Conservation (phyloP, 2,888 invertebrate species). For the Baccha elongata region DNA sequence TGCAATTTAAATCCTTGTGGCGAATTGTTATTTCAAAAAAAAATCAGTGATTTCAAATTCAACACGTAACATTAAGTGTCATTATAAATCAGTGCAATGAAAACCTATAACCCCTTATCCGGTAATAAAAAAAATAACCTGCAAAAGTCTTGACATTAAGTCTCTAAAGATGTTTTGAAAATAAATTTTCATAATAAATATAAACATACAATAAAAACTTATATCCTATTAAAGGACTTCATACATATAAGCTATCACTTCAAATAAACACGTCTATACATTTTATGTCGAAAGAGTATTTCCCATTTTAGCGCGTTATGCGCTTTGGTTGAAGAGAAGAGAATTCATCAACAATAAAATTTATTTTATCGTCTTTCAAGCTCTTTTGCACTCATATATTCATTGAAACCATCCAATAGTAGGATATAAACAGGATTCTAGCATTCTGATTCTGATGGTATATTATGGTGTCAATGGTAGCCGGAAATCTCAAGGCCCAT, state of each 20-base stretch:
- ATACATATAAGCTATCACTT: constrained; percentile 36
- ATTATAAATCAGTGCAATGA: constrained; percentile 31
- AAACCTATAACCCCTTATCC: constrained; percentile 23
- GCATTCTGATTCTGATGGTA: neutral
- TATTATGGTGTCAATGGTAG: constrained; percentile 5
- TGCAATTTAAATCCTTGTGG: neutral
- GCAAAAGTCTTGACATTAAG: constrained; percentile 39
- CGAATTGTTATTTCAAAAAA: constrained; percentile 19
- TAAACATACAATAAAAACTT: neutral
- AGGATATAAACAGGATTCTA: neutral
- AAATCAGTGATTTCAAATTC: constrained; percentile 14
- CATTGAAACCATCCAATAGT: constrained; percentile 68
- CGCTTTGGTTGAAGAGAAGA: constrained; percentile 44
- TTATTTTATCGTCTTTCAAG: constrained; percentile 60
- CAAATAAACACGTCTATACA: constrained; percentile 48
- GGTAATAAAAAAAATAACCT: constrained; percentile 1
- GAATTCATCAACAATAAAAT: constrained; percentile 69
- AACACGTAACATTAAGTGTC: constrained; percentile 41
- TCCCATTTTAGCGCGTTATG: constrained; percentile 44
- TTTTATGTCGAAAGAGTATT: constrained; percentile 22
- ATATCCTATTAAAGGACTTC: constrained; percentile 22
- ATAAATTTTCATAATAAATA: constrained; percentile 32
- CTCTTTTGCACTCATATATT: constrained; percentile 54
- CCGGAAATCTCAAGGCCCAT: constrained; percentile 65
- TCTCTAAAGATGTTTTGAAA: constrained; percentile 33